Conservation (phyloP, 2,888 invertebrate species). For the Limnephilus lunatus region DNA sequence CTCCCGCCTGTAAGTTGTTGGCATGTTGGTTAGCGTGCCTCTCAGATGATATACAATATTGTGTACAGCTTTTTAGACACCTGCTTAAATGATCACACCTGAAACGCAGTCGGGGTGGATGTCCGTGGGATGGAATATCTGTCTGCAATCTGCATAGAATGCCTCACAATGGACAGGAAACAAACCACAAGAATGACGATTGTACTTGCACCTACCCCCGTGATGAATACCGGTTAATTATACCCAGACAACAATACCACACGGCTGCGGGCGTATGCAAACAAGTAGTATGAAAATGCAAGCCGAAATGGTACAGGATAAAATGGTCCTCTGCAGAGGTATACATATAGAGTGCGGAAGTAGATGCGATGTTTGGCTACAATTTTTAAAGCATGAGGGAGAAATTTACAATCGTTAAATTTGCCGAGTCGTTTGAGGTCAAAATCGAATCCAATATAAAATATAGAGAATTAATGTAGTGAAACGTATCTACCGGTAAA, state of each 20-base stretch:
- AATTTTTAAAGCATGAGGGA: neutral
- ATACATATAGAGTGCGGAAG: neutral
- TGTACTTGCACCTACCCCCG: neutral
- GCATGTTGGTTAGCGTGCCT: neutral
- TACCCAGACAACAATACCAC: slow-evolving; percentile 40
- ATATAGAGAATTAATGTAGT: neutral
- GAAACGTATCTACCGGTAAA: neutral
- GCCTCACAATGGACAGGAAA: slow-evolving; percentile 38
- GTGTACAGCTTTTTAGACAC: neutral
- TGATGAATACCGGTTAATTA: slow-evolving; percentile 40
- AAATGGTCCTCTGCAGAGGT: neutral
- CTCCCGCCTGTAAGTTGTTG: neutral
- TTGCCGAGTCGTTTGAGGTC: neutral
- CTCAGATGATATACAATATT: neutral
- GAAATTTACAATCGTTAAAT: neutral
- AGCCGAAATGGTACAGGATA: slow-evolving; percentile 10
- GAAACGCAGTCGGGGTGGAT: slow-evolving; percentile 19
- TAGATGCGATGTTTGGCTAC: neutral
- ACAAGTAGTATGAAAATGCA: neutral
- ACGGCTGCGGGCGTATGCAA: slow-evolving; percentile 24
- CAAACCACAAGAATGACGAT: slow-evolving; percentile 41
- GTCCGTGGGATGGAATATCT: neutral
- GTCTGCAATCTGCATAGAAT: neutral
- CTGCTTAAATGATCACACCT: slow-evolving; percentile 3
- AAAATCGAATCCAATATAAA: neutral